Conservation (phyloP, 2,797 vertebrate genomes). For the Thripadectes ignobilis region DNA sequence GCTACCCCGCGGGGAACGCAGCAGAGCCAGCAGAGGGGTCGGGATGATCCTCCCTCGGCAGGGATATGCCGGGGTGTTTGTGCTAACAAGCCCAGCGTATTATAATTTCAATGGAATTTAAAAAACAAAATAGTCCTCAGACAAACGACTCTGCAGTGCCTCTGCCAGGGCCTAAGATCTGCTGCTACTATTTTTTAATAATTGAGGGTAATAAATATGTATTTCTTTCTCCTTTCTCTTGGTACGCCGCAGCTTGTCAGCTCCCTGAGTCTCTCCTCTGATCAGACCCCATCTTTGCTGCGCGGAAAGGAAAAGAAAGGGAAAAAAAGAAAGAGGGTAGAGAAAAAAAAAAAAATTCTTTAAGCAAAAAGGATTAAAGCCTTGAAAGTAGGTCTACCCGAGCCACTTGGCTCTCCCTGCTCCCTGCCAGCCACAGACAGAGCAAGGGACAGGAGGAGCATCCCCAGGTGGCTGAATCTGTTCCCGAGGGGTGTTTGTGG, state of each 20-base stretch:
- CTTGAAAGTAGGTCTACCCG: slow-evolving; percentile 80
- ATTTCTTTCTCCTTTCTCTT: slow-evolving; percentile 79
- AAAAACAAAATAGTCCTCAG: slow-evolving; percentile 68
- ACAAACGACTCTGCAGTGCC: slow-evolving; percentile 70
- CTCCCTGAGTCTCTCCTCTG: slow-evolving; percentile 78
- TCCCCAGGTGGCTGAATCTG: not conserved
- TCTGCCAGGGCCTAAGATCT: slow-evolving; percentile 78
- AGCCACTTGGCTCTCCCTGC: slow-evolving; percentile 1
- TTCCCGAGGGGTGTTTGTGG: not conserved
- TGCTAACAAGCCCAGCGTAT: slow-evolving; percentile 67
- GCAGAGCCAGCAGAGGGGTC: not conserved
- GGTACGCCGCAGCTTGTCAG: slow-evolving; percentile 80
- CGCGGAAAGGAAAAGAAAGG: slow-evolving; percentile 39
- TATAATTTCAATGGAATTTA: slow-evolving; percentile 74
- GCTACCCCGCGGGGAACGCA: not conserved
- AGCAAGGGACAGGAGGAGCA: not conserved
- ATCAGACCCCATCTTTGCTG: slow-evolving; percentile 80
- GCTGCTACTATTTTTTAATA: slow-evolving; percentile 82
- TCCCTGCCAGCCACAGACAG: not conserved
- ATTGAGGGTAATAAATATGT: slow-evolving; percentile 86
- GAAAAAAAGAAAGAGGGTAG: not conserved
- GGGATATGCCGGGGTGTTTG: slow-evolving; percentile 48
- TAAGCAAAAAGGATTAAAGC: slow-evolving; percentile 82
- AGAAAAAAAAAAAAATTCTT: slow-evolving; percentile 55
- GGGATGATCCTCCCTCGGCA: not conserved